Evolutionary conservation across 2,888 invertebrate species (phyloP).

Genomic region (Tipula lateralis): DNA sequence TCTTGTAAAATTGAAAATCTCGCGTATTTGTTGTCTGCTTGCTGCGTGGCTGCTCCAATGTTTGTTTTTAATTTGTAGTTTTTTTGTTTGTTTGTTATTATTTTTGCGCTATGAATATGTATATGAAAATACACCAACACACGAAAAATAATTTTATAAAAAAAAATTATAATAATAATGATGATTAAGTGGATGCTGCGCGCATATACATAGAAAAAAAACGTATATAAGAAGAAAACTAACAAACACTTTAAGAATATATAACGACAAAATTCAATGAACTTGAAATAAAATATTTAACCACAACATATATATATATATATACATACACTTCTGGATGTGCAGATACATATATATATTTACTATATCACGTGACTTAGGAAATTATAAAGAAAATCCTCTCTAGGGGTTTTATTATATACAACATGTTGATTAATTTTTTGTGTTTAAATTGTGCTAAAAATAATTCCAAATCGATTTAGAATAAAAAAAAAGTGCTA

Average conservation of each 20-base stretch:
- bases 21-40: neutral
- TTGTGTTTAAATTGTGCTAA: neutral
- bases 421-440: neutral
- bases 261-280: constrained; percentile 24
- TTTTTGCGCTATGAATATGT: neutral
- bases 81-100: too few relatives aligned
- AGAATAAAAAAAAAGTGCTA: neutral
- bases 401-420: neutral
- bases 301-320: neutral
- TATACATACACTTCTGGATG: neutral
- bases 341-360: too few relatives aligned
- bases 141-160: neutral
- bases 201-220: neutral
- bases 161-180: neutral
- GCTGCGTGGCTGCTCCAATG: constrained; percentile 19
- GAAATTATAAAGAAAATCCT: neutral
- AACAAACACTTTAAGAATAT: constrained; percentile 20
- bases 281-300: neutral
- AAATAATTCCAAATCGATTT: neutral
- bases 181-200: constrained; percentile 24
- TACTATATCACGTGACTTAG: neutral
- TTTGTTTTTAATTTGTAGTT: constrained; percentile 19
- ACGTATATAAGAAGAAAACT: neutral
- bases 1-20: neutral
- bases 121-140: constrained; percentile 9